Evolutionary conservation across 2,888 invertebrate genomes (phyloP).

Genomic region (Nipponacmea schrenckii): DNA sequence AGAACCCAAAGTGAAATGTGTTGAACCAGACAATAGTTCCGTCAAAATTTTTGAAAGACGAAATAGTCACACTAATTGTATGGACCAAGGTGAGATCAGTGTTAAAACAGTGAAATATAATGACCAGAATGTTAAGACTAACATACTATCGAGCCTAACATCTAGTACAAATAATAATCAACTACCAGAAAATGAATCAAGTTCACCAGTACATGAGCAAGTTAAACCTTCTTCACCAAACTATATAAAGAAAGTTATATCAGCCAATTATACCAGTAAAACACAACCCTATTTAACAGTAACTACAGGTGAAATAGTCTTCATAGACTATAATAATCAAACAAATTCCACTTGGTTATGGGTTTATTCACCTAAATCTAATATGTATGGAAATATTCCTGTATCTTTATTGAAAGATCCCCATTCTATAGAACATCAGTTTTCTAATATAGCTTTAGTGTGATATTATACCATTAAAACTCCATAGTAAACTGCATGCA

Average conservation of each 20-base stretch:
- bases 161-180: too few species aligned
- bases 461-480: background rate
- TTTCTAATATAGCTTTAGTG: background rate
- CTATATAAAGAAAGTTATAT: slow-evolving; percentile 75
- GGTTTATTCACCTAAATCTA: slow-evolving; percentile 82
- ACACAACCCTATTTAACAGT: slow-evolving; percentile 93
- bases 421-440: background rate
- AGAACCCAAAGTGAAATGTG: too few species aligned
- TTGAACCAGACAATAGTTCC: too few species aligned
- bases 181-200: too few species aligned
- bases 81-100: too few species aligned
- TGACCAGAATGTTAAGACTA: too few species aligned
- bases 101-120: too few species aligned
- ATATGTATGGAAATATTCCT: slow-evolving; percentile 94
- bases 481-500: too few species aligned
- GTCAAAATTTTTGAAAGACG: too few species aligned
- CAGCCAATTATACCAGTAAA: slow-evolving; percentile 95
- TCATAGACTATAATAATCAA: slow-evolving; percentile 86
- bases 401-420: background rate
- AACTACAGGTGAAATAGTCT: slow-evolving; percentile 92
- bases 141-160: too few species aligned
- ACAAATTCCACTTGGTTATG: slow-evolving; percentile 86
- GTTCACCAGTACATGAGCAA: too few species aligned
- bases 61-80: too few species aligned
- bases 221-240: slow-evolving; percentile 6